Conservation (phyloP, 2,113 vertebrate species). For the Nannobrachium achirus region DNA sequence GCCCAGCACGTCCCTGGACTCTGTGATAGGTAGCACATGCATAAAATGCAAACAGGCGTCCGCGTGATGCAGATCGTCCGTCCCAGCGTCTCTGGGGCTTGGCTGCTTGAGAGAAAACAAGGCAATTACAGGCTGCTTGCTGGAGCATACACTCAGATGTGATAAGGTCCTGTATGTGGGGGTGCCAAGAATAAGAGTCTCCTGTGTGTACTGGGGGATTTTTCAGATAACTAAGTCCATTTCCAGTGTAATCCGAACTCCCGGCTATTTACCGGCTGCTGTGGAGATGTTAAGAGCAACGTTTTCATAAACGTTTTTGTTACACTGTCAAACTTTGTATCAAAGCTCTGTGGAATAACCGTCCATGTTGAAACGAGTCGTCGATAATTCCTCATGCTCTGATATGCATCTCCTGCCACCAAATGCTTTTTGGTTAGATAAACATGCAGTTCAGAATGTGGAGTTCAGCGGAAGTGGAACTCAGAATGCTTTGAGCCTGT, state of each 20-base stretch:
- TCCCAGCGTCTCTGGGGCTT: constrained; percentile 33
- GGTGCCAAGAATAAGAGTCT: constrained; percentile 62
- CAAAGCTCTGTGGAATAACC: not conserved
- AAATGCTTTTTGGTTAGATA: not conserved
- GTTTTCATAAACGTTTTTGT: constrained; percentile 1
- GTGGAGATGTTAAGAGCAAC: not conserved
- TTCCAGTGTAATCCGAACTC: constrained; percentile 48
- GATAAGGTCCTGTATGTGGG: constrained; percentile 58
- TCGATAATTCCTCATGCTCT: constrained; percentile 1
- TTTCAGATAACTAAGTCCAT: constrained; percentile 37
- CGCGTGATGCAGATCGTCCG: constrained; percentile 26
- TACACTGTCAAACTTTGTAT: not conserved
- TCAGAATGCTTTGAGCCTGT: constrained; percentile 6
- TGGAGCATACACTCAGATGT: constrained; percentile 34
- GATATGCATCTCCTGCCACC: constrained; percentile 19
- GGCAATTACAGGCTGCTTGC: constrained; percentile 55
- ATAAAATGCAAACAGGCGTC: constrained; percentile 13
- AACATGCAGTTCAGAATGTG: not conserved
- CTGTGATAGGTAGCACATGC: constrained; percentile 61
- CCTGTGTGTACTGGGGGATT: constrained; percentile 40
- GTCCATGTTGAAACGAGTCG: constrained; percentile 1
- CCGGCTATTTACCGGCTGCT: constrained; percentile 22
- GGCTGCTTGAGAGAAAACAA: constrained; percentile 51
- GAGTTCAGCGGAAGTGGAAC: constrained; percentile 11
- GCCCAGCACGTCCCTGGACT: too few species aligned